Conservation (phyloP, 2,797 vertebrate genomes). For the Clarias pachynema region DNA sequence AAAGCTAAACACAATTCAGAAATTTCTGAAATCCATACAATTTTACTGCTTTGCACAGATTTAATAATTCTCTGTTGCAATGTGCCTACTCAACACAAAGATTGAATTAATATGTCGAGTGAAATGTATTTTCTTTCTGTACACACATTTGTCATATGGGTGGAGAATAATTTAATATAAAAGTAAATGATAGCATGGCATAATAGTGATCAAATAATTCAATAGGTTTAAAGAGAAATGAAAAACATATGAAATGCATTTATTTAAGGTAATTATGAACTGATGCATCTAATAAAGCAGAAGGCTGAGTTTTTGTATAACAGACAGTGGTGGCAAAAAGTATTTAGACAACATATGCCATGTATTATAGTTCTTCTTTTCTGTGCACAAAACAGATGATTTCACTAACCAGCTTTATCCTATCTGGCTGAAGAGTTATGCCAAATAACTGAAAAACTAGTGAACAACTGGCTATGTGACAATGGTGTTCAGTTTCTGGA, state of each 20-base stretch:
- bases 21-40: background rate
- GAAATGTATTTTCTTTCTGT: background rate
- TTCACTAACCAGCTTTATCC: too few species aligned
- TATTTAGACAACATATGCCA: too few species aligned
- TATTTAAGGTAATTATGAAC: background rate
- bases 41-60: background rate
- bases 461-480: too few species aligned
- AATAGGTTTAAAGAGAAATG: background rate
- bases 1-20: background rate
- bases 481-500: too few species aligned
- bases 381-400: too few species aligned
- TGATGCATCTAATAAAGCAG: background rate
- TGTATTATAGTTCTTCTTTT: too few species aligned
- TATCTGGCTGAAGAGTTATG: too few species aligned
- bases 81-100: background rate
- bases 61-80: background rate
- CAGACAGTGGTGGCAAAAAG: too few species aligned
- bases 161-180: background rate
- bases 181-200: background rate
- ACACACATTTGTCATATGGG: background rate
- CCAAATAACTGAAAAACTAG: too few species aligned
- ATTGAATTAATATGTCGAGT: background rate
- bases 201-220: too few species aligned
- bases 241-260: background rate
- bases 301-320: background rate